Evolutionary conservation across 2,113 vertebrate species (phyloP).

Genomic region (Leptobrachium ailaonicum): DNA sequence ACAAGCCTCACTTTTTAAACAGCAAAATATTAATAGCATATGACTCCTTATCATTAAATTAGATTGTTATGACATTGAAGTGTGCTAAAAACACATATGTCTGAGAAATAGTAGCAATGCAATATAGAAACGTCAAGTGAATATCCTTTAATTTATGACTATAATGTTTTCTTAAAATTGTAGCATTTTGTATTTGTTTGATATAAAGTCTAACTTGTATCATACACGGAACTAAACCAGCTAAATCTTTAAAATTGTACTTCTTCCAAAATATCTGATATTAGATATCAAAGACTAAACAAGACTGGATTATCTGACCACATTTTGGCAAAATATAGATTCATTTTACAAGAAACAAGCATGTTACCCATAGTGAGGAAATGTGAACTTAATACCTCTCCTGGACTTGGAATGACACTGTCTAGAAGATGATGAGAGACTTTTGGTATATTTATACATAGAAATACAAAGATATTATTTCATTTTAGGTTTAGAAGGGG

Average conservation of each 20-base stretch:
- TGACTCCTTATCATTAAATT: too few relatives aligned
- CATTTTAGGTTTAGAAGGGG: too few relatives aligned
- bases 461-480: not conserved
- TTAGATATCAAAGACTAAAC: constrained; percentile 27
- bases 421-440: not conserved
- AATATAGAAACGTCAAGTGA: too few relatives aligned
- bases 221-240: constrained; percentile 12
- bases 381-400: constrained; percentile 10
- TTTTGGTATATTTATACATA: constrained; percentile 1
- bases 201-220: not conserved
- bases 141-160: too few relatives aligned
- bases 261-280: constrained; percentile 3
- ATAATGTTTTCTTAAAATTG: too few relatives aligned
- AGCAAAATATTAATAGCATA: too few relatives aligned
- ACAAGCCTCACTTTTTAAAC: too few relatives aligned
- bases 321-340: constrained; percentile 26
- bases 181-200: too few relatives aligned
- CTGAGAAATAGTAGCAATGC: too few relatives aligned
- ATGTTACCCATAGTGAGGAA: constrained; percentile 1
- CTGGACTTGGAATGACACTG: not conserved
- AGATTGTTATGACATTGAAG: too few relatives aligned
- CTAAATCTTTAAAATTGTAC: constrained; percentile 10
- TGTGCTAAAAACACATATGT: too few relatives aligned
- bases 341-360: constrained; percentile 22
- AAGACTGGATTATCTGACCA: constrained; percentile 22